Percentiles rank a stretch among this genome's conserved stretches.
These are phyloP conservation scores for Arizona elegans DNA, from an alignment of 2,113 vertebrate species.

Conservation along the genomic window DNA sequence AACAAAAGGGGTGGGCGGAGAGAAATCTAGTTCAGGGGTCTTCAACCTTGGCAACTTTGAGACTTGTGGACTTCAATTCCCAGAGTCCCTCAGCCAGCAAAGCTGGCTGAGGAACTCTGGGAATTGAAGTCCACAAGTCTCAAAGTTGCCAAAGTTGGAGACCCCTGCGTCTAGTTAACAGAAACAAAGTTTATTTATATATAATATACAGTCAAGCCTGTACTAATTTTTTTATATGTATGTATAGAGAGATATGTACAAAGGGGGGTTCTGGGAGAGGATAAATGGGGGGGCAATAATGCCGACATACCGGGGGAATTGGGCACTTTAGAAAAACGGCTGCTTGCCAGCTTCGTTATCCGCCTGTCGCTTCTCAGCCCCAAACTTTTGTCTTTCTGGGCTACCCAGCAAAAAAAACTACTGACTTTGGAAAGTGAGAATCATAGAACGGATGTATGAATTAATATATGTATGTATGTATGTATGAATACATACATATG, in stretches of 20 bases:
- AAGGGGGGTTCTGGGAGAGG: not conserved
- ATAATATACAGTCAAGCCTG: constrained; percentile 12
- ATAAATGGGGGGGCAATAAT: rapidly evolving
- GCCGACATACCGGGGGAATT: not conserved
- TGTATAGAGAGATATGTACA: constrained; percentile 7
- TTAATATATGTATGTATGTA: too few species aligned
- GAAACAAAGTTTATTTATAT: constrained; percentile 54
- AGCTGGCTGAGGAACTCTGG: too few species aligned
- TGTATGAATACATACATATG: too few species aligned
- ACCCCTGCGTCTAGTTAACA: not conserved
- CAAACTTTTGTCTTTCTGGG: not conserved
- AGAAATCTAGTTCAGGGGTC: not conserved
- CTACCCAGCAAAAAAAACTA: constrained; percentile 36
- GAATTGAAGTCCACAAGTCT: too few species aligned
- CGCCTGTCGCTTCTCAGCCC: not conserved
- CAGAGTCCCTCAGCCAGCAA: too few species aligned
- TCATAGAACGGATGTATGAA: not conserved
- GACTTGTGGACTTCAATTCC: too few species aligned
- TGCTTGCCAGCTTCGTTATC: constrained; percentile 20
- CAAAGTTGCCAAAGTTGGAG: too few species aligned
- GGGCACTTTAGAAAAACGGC: not conserved
- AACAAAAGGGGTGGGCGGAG: not conserved
- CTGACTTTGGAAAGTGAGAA: constrained; percentile 32
- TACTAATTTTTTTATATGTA: constrained; percentile 14
- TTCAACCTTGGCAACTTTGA: too few species aligned